Evolutionary conservation across 2,888 invertebrate genomes (phyloP), one percentile per base, ranked within the genome.

Genomic region (Leistus spinibarbis): DNA sequence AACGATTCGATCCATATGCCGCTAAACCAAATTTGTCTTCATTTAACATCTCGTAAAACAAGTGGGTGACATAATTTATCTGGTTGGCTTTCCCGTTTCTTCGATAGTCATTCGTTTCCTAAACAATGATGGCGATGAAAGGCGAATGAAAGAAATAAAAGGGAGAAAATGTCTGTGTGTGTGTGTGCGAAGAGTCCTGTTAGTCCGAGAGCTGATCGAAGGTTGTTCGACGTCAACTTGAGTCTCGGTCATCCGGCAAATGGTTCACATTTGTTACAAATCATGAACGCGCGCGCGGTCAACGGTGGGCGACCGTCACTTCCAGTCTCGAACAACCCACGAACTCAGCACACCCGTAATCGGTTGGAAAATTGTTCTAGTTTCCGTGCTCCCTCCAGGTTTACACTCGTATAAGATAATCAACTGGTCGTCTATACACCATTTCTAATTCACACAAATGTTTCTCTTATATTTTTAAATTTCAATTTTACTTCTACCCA

Each of bases 181-280:
- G 71, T 54, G 77, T 76, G 76, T 75, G 74, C 66, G 69, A 78
- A 74, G 66, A 68, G 77, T 79, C 77, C 77, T 75, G 79, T 77
- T 78, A 78, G 78, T 77, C 60, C 19, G 60, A 60, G 60, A 60
- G 20, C 79, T 78, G 79, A 78, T 79, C 79, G 79, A 78, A 40
- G 40, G 22, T 70, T 70, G 70, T 62, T 24, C 40, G 69, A 23
- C 63, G 71, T 54, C 78, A 79, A 78, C 60, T 78, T 78, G 79
- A 79, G 78, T 77, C 76, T 69, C 76, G 77, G 76, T 78, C 77
- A 78, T 78, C 80, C 79, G 54, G 78, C 78, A 81, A 82, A 81
- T 81, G 79, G 79, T 76, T 77, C 80, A 78, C 79, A 80, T 81
- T 81, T 78, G 80, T 81, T 80, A 79, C 80, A 80, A 80, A 81